phyloP scores from a whole-genome alignment of 2,113 vertebrate genomes.

The Muntiacus reevesi region DNA sequence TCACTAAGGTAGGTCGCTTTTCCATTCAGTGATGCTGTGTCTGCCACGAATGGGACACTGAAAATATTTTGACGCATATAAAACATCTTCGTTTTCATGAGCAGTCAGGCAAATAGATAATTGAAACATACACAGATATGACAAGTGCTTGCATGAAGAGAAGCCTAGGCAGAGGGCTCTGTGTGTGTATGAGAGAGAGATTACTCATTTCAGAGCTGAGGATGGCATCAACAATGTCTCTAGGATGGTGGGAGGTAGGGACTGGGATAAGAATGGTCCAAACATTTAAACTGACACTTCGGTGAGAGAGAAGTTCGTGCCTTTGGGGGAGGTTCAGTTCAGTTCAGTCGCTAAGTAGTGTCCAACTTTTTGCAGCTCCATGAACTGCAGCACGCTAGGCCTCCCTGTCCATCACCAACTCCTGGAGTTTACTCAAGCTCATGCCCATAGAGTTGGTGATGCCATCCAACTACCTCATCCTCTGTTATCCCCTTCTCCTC shows the following conservation, averaged over 20 bases:
- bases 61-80: not conserved
- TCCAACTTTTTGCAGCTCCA: not conserved
- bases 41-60: not conserved
- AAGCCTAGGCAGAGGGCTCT: not conserved
- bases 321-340: not conserved
- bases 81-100: not conserved
- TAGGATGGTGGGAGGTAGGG: not conserved
- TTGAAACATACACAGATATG: not conserved
- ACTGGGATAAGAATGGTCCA: not conserved
- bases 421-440: not conserved
- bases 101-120: not conserved
- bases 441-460: not conserved
- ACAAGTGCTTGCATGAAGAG: not conserved
- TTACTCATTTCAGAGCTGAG: not conserved
- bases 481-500: not conserved
- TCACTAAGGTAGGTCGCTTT: not conserved
- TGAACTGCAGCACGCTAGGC: fast-evolving
- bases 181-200: not conserved
- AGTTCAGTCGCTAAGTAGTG: not conserved
- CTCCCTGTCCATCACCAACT: not conserved
- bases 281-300: not conserved
- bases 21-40: not conserved
- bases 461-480: not conserved
- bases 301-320: not conserved
- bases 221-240: not conserved